Conservation (phyloP, 2,888 invertebrate species). For the Andricus quercusramuli region DNA sequence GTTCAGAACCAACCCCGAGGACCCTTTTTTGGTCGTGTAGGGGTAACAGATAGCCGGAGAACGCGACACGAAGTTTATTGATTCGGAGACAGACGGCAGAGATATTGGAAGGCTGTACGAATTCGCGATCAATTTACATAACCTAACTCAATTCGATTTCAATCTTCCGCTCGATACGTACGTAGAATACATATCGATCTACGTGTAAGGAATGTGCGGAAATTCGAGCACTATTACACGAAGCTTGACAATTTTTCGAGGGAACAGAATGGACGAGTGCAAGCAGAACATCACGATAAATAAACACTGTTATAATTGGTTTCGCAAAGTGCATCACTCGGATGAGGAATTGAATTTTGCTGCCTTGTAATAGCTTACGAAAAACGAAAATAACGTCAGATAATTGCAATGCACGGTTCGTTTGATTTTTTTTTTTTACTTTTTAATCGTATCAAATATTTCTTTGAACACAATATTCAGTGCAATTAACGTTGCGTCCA, state of each 20-base stretch:
- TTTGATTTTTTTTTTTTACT: neutral
- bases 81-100: conserved; percentile 54
- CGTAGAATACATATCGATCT: conserved; percentile 40
- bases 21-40: conserved; percentile 37
- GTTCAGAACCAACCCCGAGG: conserved; percentile 31
- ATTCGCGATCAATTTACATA: conserved; percentile 65
- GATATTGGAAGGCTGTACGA: conserved; percentile 57
- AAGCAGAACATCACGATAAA: conserved; percentile 33
- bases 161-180: conserved; percentile 59
- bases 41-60: conserved; percentile 40
- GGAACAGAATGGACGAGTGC: conserved; percentile 26
- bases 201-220: conserved; percentile 41
- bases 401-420: neutral
- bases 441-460: neutral
- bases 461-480: neutral
- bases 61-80: conserved; percentile 53
- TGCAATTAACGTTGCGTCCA: neutral
- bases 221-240: conserved; percentile 39
- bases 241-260: conserved; percentile 40
- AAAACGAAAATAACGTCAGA: conserved; percentile 10
- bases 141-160: conserved; percentile 66
- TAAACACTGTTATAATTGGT: conserved; percentile 34
- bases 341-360: conserved; percentile 26
- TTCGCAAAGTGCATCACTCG: conserved; percentile 25
- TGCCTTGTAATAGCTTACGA: conserved; percentile 14